phyloP scores from a whole-genome alignment of 2,113 vertebrate species.

The Poecile atricapillus region DNA sequence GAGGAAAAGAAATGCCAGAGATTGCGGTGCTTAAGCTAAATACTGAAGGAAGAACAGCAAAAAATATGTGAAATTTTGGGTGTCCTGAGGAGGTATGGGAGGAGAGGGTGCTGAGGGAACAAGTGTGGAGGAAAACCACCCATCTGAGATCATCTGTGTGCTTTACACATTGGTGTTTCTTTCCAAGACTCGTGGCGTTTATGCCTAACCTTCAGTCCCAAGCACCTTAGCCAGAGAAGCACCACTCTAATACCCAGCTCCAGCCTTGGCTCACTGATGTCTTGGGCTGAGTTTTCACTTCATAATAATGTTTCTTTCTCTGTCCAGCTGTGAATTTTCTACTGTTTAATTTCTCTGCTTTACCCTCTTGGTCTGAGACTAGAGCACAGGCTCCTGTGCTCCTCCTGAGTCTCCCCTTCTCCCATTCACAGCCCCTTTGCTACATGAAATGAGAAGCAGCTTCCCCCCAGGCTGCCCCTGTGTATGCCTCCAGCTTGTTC shows the following conservation, averaged over 20 bases:
- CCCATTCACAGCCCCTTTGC: not conserved
- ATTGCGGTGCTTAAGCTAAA: not conserved
- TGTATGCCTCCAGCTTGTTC: conserved; percentile 1
- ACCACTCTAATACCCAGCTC: not conserved
- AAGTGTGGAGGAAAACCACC: not conserved
- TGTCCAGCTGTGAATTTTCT: not conserved
- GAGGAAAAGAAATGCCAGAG: not conserved
- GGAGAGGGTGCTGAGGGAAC: not conserved
- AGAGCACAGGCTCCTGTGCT: not conserved
- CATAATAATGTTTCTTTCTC: not conserved
- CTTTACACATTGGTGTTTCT: not conserved
- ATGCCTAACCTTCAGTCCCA: not conserved
- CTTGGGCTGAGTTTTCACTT: not conserved
- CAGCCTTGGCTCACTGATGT: not conserved
- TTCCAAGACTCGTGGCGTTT: not conserved
- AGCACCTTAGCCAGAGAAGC: not conserved
- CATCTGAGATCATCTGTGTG: not conserved
- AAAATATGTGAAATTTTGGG: not conserved
- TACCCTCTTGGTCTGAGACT: not conserved
- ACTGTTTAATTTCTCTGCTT: not conserved
- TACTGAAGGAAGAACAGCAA: not conserved
- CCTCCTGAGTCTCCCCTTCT: not conserved
- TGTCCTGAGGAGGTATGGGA: not conserved
- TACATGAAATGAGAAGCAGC: not conserved
- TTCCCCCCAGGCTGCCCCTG: not conserved